A percentile compares a stretch with the other conserved stretches of the same genome.
phyloP scores from a whole-genome alignment of 37 sponge, comb jelly and placozoan species.

The Trichoplax adhaerens region DNA sequence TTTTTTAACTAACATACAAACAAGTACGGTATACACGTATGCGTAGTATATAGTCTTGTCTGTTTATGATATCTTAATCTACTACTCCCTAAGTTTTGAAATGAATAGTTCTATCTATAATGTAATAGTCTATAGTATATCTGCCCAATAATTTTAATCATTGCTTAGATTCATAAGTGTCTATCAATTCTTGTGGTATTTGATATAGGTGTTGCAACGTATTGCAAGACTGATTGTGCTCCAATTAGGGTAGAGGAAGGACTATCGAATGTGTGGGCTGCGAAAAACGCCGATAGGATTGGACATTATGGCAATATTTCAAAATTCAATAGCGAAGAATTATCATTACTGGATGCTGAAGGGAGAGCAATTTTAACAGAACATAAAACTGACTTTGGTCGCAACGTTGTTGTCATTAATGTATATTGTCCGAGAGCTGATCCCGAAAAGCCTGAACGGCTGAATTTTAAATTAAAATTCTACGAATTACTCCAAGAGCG shows the following conservation, averaged over 20 bases:
- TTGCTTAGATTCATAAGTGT: background rate
- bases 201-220: constrained; percentile 60
- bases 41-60: no score
- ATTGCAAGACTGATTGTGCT: constrained; percentile 21
- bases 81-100: no score
- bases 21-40: no score
- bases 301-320: constrained; percentile 20
- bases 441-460: constrained; percentile 1
- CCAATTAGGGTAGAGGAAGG: constrained; percentile 71
- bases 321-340: background rate
- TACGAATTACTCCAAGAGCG: constrained; percentile 33
- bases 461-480: constrained; percentile 55
- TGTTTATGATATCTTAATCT: no score
- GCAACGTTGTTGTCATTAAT: constrained; percentile 49
- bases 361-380: constrained; percentile 62
- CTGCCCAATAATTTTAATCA: background rate
- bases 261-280: constrained; percentile 17
- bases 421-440: constrained; percentile 69
- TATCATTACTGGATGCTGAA: constrained; percentile 27
- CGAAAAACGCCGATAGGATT: constrained; percentile 4
- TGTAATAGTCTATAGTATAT: background rate
- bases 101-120: background rate
- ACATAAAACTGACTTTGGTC: constrained; percentile 7
- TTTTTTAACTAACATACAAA: no score
- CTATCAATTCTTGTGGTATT: background rate